Percentiles rank a stretch among this genome's conserved stretches.
Conservation (phyloP, 2,113 vertebrate genomes). For the Nannospalax galili region DNA sequence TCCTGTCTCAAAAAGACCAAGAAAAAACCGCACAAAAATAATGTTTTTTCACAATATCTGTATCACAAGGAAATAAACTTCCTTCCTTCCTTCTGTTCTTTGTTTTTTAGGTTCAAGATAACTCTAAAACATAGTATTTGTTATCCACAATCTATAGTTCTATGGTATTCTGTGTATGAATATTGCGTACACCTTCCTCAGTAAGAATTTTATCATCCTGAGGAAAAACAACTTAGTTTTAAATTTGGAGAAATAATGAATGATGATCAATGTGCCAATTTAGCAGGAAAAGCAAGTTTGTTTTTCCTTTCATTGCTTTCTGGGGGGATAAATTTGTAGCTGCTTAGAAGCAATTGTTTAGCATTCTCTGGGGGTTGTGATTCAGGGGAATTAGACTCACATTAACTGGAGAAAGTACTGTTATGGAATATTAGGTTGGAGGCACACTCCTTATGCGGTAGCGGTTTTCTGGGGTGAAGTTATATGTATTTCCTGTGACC, state of each 20-base stretch:
- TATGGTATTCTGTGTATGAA: conserved; percentile 13
- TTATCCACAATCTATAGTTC: conserved; percentile 28
- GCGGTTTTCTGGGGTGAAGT: neutral
- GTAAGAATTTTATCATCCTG: conserved; percentile 1
- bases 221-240: conserved; percentile 15
- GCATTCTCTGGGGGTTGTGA: neutral
- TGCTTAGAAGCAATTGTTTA: neutral
- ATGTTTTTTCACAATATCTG: neutral
- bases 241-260: conserved; percentile 27
- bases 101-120: neutral
- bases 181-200: conserved; percentile 5
- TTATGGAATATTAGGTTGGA: neutral
- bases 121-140: neutral
- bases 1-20: too few relatives aligned
- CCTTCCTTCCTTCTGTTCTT: neutral
- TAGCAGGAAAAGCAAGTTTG: neutral
- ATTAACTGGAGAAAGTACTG: neutral
- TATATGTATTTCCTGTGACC: neutral
- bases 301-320: conserved; percentile 51
- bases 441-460: neutral
- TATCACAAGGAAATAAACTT: conserved; percentile 32
- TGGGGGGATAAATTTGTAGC: neutral
- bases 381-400: neutral
- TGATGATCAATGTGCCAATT: neutral
- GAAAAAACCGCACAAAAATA: neutral